Base-by-base conservation (phyloP, 2,888 invertebrate species). In the Acleris sparsana region DNA sequence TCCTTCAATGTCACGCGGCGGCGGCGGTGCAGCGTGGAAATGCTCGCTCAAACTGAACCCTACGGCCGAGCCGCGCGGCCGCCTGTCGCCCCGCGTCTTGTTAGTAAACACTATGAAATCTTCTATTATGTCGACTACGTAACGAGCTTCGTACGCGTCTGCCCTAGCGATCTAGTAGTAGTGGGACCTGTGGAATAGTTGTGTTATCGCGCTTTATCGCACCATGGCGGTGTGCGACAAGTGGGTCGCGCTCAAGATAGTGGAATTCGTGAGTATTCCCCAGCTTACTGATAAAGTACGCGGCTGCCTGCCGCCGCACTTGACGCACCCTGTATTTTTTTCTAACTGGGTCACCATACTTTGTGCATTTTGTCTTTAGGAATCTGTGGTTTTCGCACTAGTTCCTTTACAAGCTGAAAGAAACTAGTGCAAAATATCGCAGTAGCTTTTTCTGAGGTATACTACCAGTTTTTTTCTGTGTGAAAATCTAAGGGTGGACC, bases 221-320 rank as follows among this genome's bases (percentile, higher is more conserved):
- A 68, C 56, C 52, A 93, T 93, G 93, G 89, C 87, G 79, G 81
- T 91, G 48, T 93, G 89, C 79, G 93, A 93, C 85, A 93, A 93
- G 87, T 93, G 93, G 93, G 93, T 93, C 87, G 92, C 86, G 72
- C 87, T 93, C 75, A 93, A 93, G 89, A 89, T 92, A 80, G 86
- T 92, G 56, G 91, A 93, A 85, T 92, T 93, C 74, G 93, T 93
- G 80, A 89, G 93, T 91, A 82, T 73, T 75, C 46, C 72, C 70
- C 72, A 56, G 20, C 18, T 49, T 60, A 44, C 20, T 57, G 48
- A 63, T 58, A 58, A 44, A 52, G 25, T 29, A 43, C 49, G 55
- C 51, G 17, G 22, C n/a, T 52, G 25, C 59, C 33, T 52, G 43
- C 53, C 33, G 53, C 25, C 22, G 17, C 17, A 18, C 25, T 44